These are phyloP conservation scores for Vidua macroura DNA, from an alignment of 2,113 vertebrate genomes.

Conservation along the genomic window DNA sequence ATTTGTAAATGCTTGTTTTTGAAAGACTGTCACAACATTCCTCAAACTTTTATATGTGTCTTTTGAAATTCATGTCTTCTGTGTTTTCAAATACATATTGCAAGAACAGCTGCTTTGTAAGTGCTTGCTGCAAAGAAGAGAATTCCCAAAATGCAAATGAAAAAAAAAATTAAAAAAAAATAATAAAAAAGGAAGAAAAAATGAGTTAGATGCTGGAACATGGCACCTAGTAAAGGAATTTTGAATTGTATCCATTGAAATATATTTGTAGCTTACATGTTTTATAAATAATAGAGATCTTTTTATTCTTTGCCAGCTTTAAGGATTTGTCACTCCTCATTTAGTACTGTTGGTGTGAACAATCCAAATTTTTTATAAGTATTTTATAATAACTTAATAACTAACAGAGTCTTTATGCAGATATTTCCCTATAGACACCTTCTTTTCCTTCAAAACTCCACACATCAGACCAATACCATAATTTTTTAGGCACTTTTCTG, in stretches of 20 bases:
- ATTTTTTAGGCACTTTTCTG: not conserved
- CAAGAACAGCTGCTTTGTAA: not conserved
- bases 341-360: constrained; percentile 8
- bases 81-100: not conserved
- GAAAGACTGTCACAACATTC: not conserved
- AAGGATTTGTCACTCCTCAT: constrained; percentile 58
- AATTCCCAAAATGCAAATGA: not conserved
- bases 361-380: not conserved
- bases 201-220: not conserved
- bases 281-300: constrained; percentile 32
- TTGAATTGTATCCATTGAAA: not conserved
- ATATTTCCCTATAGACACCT: not conserved
- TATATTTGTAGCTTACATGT: not conserved
- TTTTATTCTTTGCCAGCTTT: constrained; percentile 53
- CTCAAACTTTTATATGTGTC: not conserved
- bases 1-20: not conserved
- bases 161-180: too few relatives aligned
- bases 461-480: not conserved
- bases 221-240: not conserved
- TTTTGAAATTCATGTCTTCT: not conserved
- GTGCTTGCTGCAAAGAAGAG: not conserved
- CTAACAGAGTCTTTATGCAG: not conserved
- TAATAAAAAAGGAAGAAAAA: too few relatives aligned
- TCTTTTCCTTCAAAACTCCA: not conserved
- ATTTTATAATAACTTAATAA: not conserved